Conservation (phyloP, 1,140 invertebrate genomes). For the Carcinoscorpius rotundicauda region DNA sequence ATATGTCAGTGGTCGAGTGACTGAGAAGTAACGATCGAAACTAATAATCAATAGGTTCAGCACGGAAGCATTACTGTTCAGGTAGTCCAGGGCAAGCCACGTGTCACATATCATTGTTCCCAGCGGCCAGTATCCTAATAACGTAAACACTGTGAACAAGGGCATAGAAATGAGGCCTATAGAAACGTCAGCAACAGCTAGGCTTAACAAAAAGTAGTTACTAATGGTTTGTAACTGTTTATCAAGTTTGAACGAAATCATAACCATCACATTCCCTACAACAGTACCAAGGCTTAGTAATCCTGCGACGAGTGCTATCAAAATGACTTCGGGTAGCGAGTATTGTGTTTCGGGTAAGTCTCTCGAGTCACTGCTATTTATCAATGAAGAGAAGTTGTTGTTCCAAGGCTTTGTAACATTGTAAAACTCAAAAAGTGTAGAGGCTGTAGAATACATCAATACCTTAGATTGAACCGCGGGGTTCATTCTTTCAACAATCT, state of each 20-base stretch:
- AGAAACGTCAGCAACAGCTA: slow-evolving; percentile 35
- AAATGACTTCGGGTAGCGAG: slow-evolving; percentile 17
- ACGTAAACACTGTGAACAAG: slow-evolving; percentile 25
- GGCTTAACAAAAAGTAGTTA: slow-evolving; percentile 42
- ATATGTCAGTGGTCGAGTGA: slow-evolving; percentile 44
- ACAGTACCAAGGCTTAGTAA: slow-evolving; percentile 28
- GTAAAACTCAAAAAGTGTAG: too few relatives aligned
- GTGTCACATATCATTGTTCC: slow-evolving; percentile 34
- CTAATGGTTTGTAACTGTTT: slow-evolving; percentile 43
- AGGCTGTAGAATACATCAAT: too few relatives aligned
- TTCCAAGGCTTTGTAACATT: too few relatives aligned
- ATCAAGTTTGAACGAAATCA: slow-evolving; percentile 43
- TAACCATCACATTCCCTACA: slow-evolving; percentile 42
- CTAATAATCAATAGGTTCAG: slow-evolving; percentile 37
- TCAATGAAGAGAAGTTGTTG: too few relatives aligned
- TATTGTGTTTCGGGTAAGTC: slow-evolving; percentile 5
- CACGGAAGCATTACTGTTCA: slow-evolving; percentile 38
- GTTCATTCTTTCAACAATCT: too few relatives aligned
- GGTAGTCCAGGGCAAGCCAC: slow-evolving; percentile 38
- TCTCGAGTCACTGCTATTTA: too few relatives aligned
- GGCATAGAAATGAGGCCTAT: slow-evolving; percentile 32
- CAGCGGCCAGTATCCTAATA: slow-evolving; percentile 30
- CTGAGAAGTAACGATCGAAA: slow-evolving; percentile 42
- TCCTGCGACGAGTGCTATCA: slow-evolving; percentile 19
- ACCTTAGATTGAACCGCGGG: too few relatives aligned